Evolutionary conservation across 1,140 invertebrate species (phyloP), one percentile per base, ranked within the genome.

Genomic region (Liolophura sinensis): DNA sequence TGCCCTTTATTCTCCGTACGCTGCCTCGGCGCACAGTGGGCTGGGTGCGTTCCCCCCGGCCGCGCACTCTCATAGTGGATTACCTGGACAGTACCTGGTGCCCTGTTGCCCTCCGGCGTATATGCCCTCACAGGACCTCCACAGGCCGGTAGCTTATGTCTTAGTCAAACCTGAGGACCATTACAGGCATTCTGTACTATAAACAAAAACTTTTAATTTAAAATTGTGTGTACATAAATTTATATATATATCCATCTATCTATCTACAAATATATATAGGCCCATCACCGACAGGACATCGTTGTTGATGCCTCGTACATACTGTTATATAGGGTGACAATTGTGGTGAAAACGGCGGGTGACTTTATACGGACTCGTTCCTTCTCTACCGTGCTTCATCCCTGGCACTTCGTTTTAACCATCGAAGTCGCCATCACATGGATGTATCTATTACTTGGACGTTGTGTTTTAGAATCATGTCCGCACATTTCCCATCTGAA

Each of bases 101-200:
- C 79, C 79, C 4, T 79, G 72, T 49, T 78, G 78, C 56, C 76
- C 78, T 0, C 79, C 81, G 0, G 66, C 73, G 14, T 82, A 83
- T 65, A 70, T 80, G 61, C 73, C 73, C 1, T 75, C 78, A 22
- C 70, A 73, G 62, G 79, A 79, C 62, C 69, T 79, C 20, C 76
- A 77, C 55, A 68, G 78, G 62, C 79, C 78, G 15, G 70, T 82
- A 27, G 75, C 81, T 3, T 82, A 83, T 66, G 77, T 82, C 1
- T 65, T 82, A 60, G 78, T 82, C 58, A 82, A 82, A 71, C 78
- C 78, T 11, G 80, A 82, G 61, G 80, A 82, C 47, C 80, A 79
- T 70, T 82, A 78, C 64, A 61, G 80, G 20, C 80, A 80, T 67
- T 73, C 78, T 16, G 57, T 15, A 15, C 12, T 46, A 40, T 31